Conservation (phyloP, 2,888 invertebrate species). For the Choreutis nemorana region DNA sequence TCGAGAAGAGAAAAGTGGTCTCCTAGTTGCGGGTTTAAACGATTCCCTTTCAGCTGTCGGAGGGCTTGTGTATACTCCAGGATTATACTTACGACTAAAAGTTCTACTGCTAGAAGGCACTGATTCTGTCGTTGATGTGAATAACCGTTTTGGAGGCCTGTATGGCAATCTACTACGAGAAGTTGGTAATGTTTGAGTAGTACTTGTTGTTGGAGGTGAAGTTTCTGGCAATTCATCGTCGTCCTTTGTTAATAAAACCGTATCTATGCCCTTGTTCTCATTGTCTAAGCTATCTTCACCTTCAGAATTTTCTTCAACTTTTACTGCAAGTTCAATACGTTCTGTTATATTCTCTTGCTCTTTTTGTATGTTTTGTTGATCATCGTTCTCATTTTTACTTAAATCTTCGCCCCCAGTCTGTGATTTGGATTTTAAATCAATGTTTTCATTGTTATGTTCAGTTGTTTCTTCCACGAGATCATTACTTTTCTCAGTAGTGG, state of each 20-base stretch:
- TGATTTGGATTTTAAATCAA: too few relatives aligned
- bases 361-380: too few relatives aligned
- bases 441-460: too few relatives aligned
- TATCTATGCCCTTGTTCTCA: conserved; percentile 18
- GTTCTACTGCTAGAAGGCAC: conserved; percentile 39
- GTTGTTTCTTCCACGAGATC: too few relatives aligned
- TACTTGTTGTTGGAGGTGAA: conserved; percentile 35
- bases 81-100: conserved; percentile 58
- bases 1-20: conserved; percentile 35
- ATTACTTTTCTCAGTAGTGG: conserved; percentile 17
- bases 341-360: too few relatives aligned
- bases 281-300: too few relatives aligned
- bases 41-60: conserved; percentile 36
- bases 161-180: conserved; percentile 42
- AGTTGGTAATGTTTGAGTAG: conserved; percentile 26
- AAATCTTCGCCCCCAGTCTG: background rate
- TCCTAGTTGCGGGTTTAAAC: conserved; percentile 33
- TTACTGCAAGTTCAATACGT: conserved; percentile 24
- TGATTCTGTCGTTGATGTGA: conserved; percentile 49
- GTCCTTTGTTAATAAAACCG: background rate
- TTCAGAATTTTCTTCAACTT: conserved; percentile 25
- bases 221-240: conserved; percentile 3
- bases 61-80: conserved; percentile 54
- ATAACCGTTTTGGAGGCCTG: conserved; percentile 41
- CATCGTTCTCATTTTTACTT: conserved; percentile 1